These are phyloP conservation scores for Corythoichthys haematopterus DNA, from an alignment of 2,113 vertebrate species.

Conservation along the genomic window DNA sequence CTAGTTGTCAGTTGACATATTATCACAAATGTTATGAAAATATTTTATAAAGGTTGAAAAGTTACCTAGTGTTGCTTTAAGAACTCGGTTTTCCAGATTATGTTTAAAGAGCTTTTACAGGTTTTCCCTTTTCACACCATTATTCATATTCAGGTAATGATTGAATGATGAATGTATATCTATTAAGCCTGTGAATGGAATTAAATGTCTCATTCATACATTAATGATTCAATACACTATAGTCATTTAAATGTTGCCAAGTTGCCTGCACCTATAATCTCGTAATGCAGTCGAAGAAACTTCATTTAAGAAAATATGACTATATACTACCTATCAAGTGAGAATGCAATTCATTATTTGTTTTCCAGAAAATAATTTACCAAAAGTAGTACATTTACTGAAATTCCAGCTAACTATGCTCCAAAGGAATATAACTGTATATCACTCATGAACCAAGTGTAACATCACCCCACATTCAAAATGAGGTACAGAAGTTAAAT, in stretches of 20 bases:
- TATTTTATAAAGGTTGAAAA: neutral
- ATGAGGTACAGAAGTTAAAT: slow-evolving; percentile 6
- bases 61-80: neutral
- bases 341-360: neutral
- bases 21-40: neutral
- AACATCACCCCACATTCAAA: slow-evolving; percentile 9
- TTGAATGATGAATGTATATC: neutral
- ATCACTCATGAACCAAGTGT: neutral
- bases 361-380: too few species aligned
- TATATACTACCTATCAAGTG: neutral
- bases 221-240: neutral
- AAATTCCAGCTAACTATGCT: neutral
- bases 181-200: neutral
- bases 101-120: neutral
- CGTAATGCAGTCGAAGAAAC: neutral
- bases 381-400: neutral
- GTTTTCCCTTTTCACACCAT: neutral
- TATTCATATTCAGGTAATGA: neutral
- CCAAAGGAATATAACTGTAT: neutral
- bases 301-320: neutral
- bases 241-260: neutral
- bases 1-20: too few species aligned
- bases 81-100: neutral
- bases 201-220: neutral
- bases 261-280: neutral